phyloP scores from a whole-genome alignment of 2,888 invertebrate genomes.

The Xestia sexstrigata region DNA sequence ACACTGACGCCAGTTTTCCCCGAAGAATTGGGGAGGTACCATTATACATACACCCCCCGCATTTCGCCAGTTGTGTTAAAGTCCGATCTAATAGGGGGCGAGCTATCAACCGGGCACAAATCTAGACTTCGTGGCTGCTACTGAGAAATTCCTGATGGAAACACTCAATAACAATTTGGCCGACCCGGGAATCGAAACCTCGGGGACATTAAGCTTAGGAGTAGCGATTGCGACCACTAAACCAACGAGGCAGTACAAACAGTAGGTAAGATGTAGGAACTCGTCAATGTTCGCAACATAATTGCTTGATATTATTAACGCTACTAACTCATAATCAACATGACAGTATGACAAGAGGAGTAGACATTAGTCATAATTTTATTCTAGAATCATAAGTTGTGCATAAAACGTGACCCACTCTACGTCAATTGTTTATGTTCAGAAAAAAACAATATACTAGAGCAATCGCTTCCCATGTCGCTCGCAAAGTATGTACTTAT shows the following conservation, averaged over 20 bases:
- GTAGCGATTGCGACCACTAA: no score
- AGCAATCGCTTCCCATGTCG: neutral
- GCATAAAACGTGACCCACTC: constrained; percentile 47
- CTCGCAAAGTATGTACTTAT: neutral
- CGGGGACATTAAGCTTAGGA: no score
- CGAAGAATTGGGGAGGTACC: neutral
- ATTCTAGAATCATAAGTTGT: constrained; percentile 40
- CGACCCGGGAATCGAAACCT: no score
- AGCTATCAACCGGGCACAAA: no score
- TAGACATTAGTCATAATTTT: constrained; percentile 19
- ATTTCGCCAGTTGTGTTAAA: neutral
- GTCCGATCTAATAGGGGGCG: neutral
- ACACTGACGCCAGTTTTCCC: neutral
- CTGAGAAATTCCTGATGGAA: no score
- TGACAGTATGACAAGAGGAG: constrained; percentile 48
- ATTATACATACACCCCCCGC: no score
- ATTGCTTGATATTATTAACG: constrained; percentile 26
- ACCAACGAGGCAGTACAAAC: no score
- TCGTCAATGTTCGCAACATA: neutral
- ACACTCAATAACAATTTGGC: no score
- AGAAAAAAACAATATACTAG: constrained; percentile 12
- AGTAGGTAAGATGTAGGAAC: neutral
- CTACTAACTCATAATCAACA: constrained; percentile 39
- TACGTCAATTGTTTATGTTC: constrained; percentile 28
- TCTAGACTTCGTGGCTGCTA: no score